Percentiles rank a stretch among this genome's conserved stretches.
Evolutionary conservation across 2,797 vertebrate species (phyloP).

Genomic region (Chaenodraco wilsoni): DNA sequence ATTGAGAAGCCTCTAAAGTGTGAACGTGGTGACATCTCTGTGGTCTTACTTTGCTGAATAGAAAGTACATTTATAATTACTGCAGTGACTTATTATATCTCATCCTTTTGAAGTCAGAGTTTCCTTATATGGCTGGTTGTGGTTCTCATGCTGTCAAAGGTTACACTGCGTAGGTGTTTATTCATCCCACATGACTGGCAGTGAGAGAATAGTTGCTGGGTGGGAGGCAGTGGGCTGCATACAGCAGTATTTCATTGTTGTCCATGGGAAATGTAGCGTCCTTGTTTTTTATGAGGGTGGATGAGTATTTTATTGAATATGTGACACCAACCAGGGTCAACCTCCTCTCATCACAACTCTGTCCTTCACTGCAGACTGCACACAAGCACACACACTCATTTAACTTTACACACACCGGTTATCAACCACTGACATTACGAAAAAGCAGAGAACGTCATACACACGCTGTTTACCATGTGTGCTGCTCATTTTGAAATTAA

Average conservation of each 20-base stretch:
- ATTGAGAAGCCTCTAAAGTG: too few relatives aligned
- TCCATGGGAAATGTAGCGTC: constrained; percentile 50
- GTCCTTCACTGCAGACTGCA: constrained; percentile 59
- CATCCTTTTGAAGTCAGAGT: background rate
- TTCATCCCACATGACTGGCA: background rate
- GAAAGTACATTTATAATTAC: background rate
- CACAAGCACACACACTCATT: background rate
- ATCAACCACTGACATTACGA: background rate
- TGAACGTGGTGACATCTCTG: background rate
- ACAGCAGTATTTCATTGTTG: constrained; percentile 51
- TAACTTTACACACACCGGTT: too few relatives aligned
- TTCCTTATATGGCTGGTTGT: background rate
- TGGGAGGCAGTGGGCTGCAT: constrained; percentile 15
- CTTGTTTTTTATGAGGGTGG: constrained; percentile 67
- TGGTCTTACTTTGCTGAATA: background rate
- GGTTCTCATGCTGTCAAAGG: background rate
- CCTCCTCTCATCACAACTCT: constrained; percentile 57
- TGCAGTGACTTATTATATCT: background rate
- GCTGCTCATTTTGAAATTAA: too few relatives aligned
- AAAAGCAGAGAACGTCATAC: background rate
- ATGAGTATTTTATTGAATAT: constrained; percentile 74
- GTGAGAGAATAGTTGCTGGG: background rate
- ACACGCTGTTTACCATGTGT: background rate
- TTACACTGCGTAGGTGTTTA: background rate
- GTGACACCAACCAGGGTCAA: constrained; percentile 66